Evolutionary conservation across 2,113 vertebrate genomes (phyloP).

Genomic region (Aleadryas rufinucha): DNA sequence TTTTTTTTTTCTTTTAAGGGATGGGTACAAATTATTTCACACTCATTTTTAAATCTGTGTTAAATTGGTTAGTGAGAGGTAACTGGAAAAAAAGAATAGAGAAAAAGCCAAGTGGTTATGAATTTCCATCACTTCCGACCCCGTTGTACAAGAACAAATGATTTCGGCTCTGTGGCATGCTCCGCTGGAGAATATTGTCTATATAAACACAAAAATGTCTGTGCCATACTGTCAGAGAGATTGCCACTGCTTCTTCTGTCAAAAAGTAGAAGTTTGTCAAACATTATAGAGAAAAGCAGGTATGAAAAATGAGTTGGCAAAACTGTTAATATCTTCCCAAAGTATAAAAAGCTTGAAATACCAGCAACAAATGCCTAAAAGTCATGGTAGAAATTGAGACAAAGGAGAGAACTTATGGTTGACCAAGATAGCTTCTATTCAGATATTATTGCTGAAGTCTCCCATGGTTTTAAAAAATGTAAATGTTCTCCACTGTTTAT

Average conservation of each 20-base stretch:
- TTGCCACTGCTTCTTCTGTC: background rate
- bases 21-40: background rate
- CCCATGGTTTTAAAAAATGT: background rate
- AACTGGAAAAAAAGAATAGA: background rate
- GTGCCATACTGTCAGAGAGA: background rate
- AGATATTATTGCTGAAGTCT: background rate
- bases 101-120: background rate
- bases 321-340: background rate
- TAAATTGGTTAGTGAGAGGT: background rate
- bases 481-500: background rate
- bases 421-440: background rate
- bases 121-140: background rate
- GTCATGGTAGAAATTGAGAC: background rate
- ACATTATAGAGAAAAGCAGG: background rate
- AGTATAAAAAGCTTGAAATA: background rate
- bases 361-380: background rate
- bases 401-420: background rate
- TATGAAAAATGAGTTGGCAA: background rate
- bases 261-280: background rate
- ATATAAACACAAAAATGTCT: background rate
- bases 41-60: background rate
- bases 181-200: background rate
- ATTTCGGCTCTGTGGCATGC: background rate
- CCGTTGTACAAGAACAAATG: background rate
- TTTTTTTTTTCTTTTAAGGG: background rate